Conservation (phyloP, 2,797 vertebrate species). For the Liparis tanakae region DNA sequence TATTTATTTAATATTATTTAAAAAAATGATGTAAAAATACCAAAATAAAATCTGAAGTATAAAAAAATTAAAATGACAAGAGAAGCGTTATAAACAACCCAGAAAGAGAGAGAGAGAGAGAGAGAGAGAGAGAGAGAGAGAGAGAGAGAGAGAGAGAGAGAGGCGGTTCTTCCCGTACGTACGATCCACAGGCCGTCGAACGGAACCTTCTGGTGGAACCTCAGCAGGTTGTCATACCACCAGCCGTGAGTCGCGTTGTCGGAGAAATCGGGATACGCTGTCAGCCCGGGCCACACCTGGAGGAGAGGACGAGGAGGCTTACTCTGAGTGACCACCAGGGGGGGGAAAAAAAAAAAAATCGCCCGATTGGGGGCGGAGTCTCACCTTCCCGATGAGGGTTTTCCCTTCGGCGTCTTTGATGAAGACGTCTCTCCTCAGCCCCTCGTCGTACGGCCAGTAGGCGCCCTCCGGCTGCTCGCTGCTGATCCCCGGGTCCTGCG, state of each 20-base stretch:
- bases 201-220: constrained; percentile 81
- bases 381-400: constrained; percentile 87
- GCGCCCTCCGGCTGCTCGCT: constrained; percentile 83
- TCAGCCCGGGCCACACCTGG: constrained; percentile 91
- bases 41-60: too few relatives aligned
- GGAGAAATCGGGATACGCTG: constrained; percentile 90
- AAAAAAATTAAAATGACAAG: too few relatives aligned
- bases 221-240: constrained; percentile 90
- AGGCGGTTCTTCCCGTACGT: constrained; percentile 57
- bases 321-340: too few relatives aligned
- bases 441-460: constrained; percentile 90
- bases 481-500: constrained; percentile 90
- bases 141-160: too few relatives aligned
- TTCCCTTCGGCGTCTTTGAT: constrained; percentile 86
- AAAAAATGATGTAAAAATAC: too few relatives aligned
- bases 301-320: neutral
- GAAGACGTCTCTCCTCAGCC: constrained; percentile 85
- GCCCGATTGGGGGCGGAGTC: neutral
- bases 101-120: too few relatives aligned
- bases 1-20: too few relatives aligned
- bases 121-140: too few relatives aligned
- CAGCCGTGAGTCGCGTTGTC: constrained; percentile 84
- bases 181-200: constrained; percentile 93
- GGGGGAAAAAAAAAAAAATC: too few relatives aligned
- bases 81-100: too few relatives aligned